phyloP scores from a whole-genome alignment of 2,113 vertebrate genomes.

The Oryzias celebensis region DNA sequence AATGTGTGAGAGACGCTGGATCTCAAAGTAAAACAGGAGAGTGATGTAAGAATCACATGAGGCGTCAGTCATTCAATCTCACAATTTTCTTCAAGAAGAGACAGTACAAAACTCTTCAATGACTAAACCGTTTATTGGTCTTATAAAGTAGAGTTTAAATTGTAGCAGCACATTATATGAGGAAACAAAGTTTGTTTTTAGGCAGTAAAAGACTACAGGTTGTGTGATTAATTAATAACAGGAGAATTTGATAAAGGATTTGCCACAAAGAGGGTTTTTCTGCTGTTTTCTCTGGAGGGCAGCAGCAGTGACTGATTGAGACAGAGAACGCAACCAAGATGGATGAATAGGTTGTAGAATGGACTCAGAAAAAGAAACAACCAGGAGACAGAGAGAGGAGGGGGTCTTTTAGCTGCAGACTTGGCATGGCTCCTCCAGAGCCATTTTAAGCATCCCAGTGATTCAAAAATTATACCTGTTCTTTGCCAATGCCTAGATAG shows the following conservation, averaged over 20 bases:
- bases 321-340: background rate
- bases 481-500: slow-evolving; percentile 33
- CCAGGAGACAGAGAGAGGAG: background rate
- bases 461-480: slow-evolving; percentile 37
- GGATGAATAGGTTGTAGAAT: slow-evolving; percentile 20
- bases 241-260: background rate
- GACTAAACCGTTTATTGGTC: too few relatives aligned
- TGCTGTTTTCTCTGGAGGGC: too few relatives aligned
- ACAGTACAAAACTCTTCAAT: too few relatives aligned
- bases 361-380: slow-evolving; percentile 4
- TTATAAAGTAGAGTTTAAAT: too few relatives aligned
- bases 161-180: too few relatives aligned
- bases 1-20: too few relatives aligned
- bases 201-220: background rate
- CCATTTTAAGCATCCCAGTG: slow-evolving; percentile 56
- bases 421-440: slow-evolving; percentile 57
- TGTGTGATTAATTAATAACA: slow-evolving; percentile 12
- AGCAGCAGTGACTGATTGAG: too few relatives aligned
- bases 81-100: too few relatives aligned
- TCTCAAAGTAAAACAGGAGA: too few relatives aligned
- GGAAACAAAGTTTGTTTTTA: slow-evolving; percentile 1
- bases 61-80: too few relatives aligned
- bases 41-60: too few relatives aligned
- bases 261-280: too few relatives aligned
- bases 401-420: slow-evolving; percentile 53